Base-by-base conservation (phyloP, 2,888 invertebrate genomes). In the Gryllus longicercus region DNA sequence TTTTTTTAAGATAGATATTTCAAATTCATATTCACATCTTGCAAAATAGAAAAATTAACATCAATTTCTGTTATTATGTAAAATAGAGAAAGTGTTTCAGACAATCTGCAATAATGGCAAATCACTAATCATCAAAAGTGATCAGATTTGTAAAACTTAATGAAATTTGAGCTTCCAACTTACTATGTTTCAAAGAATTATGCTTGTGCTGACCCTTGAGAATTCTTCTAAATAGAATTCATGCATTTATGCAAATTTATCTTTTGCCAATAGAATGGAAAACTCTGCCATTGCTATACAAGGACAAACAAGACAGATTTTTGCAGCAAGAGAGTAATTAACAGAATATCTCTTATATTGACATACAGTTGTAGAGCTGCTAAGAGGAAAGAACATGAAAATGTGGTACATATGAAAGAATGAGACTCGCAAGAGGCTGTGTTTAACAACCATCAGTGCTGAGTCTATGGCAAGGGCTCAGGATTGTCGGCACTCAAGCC, bases 401-500 rank as follows among this genome's bases (percentile, higher is more conserved):
- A 16, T n/a, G 74, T 21, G 79, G 25, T 51, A 51, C 25, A 76
- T 76, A 63, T 51, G 76, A 12, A 11, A 21, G 75, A 51, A 23
- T n/a, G 23, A 23, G 23, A 16, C 51, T 14, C 50, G n/a, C 23
- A 11, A 16, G 50, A 63, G 63, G 63, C 14, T 63, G n/a, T 18
- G 63, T 63, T 63, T 63, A 63, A 75, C 51, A 16, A 21, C 75
- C 76, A 21, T 51, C 78, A 78, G 76, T 74, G 76, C 38, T 78
- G 80, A 75, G 78, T 75, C 80, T 76, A 78, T 81, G 76, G 75
- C 81, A 81, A 81, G 81, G 81, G 81, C 81, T 81, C 81, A 81
- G 81, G 74, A 78, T 80, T 81, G 81, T 80, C 81, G 78, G 79
- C 78, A 78, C 81, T 80, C 78, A 75, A 74, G 74, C 74, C 38